phyloP scores from a whole-genome alignment of 1,140 invertebrate species.

The Zaprionus capensis region DNA sequence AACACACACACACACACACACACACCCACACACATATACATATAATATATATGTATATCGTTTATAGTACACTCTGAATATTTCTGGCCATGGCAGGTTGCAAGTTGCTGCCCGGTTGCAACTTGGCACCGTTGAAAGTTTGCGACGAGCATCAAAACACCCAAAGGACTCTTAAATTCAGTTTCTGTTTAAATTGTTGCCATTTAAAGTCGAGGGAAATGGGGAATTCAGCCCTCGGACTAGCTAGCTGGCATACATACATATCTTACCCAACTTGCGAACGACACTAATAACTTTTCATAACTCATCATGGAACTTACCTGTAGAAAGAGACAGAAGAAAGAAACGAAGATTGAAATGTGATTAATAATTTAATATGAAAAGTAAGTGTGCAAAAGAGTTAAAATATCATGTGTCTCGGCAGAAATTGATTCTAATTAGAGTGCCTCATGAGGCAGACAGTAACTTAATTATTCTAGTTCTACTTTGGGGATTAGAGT shows the following conservation, averaged over 20 bases:
- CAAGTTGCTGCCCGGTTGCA: conserved; percentile 35
- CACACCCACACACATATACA: not conserved
- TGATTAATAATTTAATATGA: conserved; percentile 31
- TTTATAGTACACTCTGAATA: conserved; percentile 16
- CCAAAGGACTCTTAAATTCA: conserved; percentile 43
- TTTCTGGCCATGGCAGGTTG: conserved; percentile 50
- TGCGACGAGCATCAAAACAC: conserved; percentile 25
- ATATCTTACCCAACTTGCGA: conserved; percentile 5
- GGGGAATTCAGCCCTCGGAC: conserved; percentile 6
- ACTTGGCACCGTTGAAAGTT: conserved; percentile 29
- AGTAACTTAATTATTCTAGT: not conserved
- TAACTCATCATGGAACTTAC: conserved; percentile 36
- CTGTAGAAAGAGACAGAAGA: conserved; percentile 30
- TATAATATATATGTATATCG: not conserved
- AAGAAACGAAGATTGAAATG: conserved; percentile 18
- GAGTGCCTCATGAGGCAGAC: not conserved
- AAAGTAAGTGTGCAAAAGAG: not conserved
- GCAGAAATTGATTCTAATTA: conserved; percentile 9
- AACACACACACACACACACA: not conserved
- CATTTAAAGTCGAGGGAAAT: conserved; percentile 6
- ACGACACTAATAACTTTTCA: conserved; percentile 15
- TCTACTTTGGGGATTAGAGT: not conserved
- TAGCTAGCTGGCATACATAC: conserved; percentile 3
- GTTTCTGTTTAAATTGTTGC: conserved; percentile 35
- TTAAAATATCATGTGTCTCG: conserved; percentile 4